These are phyloP conservation scores for Macropis europaea DNA, from an alignment of 2,888 invertebrate species.

Conservation along the genomic window DNA sequence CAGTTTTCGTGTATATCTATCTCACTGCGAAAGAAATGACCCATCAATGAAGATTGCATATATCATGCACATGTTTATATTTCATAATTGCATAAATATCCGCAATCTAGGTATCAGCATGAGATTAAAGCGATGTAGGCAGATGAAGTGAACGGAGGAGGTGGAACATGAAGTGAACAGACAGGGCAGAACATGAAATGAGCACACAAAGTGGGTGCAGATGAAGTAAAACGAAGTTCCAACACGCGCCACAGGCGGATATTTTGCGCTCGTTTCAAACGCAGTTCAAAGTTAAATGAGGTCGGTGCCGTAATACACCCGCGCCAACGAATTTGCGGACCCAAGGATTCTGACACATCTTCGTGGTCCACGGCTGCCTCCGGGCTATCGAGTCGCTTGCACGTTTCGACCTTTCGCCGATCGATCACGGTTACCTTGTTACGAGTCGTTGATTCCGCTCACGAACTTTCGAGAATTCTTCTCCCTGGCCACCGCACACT, in stretches of 20 bases:
- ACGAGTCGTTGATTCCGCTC: neutral
- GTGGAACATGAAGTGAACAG: neutral
- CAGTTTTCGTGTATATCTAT: too few relatives aligned
- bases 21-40: too few relatives aligned
- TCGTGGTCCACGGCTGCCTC: neutral
- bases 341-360: slow-evolving; percentile 11
- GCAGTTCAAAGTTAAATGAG: slow-evolving; percentile 38
- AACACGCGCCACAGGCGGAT: slow-evolving; percentile 38
- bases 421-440: neutral
- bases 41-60: too few relatives aligned
- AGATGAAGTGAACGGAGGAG: neutral
- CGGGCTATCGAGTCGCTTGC: neutral
- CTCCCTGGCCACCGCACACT: too few relatives aligned
- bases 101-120: too few relatives aligned
- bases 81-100: too few relatives aligned
- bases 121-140: neutral
- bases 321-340: slow-evolving; percentile 6
- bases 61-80: too few relatives aligned
- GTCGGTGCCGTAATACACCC: slow-evolving; percentile 17
- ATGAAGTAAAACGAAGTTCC: neutral
- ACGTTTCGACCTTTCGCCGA: neutral
- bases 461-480: neutral
- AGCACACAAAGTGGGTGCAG: neutral
- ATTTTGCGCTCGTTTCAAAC: slow-evolving; percentile 10
- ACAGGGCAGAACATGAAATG: neutral